Evolutionary conservation across 23 tunicate genomes (phyloP), one percentile per base, ranked within the genome.

Genomic region (Phallusia fumigata): DNA sequence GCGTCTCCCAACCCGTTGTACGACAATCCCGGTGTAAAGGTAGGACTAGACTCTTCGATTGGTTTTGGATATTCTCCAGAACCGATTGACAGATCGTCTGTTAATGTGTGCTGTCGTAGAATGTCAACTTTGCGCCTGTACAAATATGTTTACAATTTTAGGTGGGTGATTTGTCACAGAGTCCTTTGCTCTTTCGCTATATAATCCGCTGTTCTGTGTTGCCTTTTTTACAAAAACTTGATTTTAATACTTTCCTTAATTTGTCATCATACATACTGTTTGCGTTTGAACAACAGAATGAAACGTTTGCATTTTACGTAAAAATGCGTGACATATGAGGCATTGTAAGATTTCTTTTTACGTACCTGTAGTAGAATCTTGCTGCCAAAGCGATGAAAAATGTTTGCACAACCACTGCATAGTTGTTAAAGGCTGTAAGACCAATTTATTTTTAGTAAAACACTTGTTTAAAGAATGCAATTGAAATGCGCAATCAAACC

Each of bases 281-380:
- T n/a, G n/a, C n/a, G n/a, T n/a, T n/a, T n/a, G n/a, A n/a, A n/a
- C n/a, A n/a, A n/a, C n/a, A n/a, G n/a, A n/a, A n/a, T n/a, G n/a
- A n/a, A n/a, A n/a, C n/a, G n/a, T n/a, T n/a, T n/a, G n/a, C n/a
- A n/a, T n/a, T n/a, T n/a, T n/a, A n/a, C n/a, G n/a, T n/a, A n/a
- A n/a, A n/a, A n/a, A n/a, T n/a, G n/a, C n/a, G n/a, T n/a, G n/a
- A n/a, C n/a, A n/a, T n/a, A n/a, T n/a, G n/a, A n/a, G n/a, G n/a
- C n/a, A n/a, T n/a, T n/a, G n/a, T n/a, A n/a, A n/a, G n/a, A n/a
- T n/a, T n/a, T n/a, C n/a, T n/a, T n/a, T 21, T 24, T 6, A 13
- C 85, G 52, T 47, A 93, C 98, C 98, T 89, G 88, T 82, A 94
- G 74, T 64, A 89, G 30, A 82, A 32, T 30, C 98, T 36, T 32